These are phyloP conservation scores for Eptatretus atami DNA, from an alignment of 2,797 vertebrate species.

Conservation along the genomic window DNA sequence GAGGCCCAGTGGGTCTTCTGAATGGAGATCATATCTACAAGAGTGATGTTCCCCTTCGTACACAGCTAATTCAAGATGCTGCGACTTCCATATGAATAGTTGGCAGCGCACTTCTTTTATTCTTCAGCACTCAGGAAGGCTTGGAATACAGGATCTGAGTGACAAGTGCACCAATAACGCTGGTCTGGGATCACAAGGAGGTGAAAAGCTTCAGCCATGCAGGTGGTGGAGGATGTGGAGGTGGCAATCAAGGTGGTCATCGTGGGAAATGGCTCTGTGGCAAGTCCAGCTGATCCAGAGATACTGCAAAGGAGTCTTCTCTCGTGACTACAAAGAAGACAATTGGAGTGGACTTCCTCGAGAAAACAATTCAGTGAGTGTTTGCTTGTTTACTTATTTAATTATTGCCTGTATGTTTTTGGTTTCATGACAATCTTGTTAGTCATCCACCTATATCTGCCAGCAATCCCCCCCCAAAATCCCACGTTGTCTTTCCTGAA, in stretches of 20 bases:
- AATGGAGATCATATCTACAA: too few relatives aligned
- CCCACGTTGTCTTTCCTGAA: too few relatives aligned
- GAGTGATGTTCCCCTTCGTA: too few relatives aligned
- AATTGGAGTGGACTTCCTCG: slow-evolving; percentile 91
- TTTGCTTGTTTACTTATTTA: neutral
- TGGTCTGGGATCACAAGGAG: neutral
- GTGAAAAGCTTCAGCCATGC: slow-evolving; percentile 21
- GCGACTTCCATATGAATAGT: too few relatives aligned
- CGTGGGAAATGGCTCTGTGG: slow-evolving; percentile 77
- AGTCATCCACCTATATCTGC: neutral
- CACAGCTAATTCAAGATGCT: too few relatives aligned
- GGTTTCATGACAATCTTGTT: slow-evolving; percentile 6
- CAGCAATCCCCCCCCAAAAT: too few relatives aligned
- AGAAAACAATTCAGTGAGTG: slow-evolving; percentile 78
- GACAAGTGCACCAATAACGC: too few relatives aligned
- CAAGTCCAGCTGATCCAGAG: slow-evolving; percentile 93
- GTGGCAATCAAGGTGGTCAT: slow-evolving; percentile 98
- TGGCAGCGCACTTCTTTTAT: too few relatives aligned
- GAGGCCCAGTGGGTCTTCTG: too few relatives aligned
- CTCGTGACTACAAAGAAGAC: slow-evolving; percentile 98
- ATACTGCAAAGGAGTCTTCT: slow-evolving; percentile 92
- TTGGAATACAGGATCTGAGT: too few relatives aligned
- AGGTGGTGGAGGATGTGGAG: slow-evolving; percentile 84
- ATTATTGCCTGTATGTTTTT: neutral
- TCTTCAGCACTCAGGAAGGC: too few relatives aligned